Base-by-base conservation (phyloP, 1,140 invertebrate genomes). In the Steinernema feltiae region DNA sequence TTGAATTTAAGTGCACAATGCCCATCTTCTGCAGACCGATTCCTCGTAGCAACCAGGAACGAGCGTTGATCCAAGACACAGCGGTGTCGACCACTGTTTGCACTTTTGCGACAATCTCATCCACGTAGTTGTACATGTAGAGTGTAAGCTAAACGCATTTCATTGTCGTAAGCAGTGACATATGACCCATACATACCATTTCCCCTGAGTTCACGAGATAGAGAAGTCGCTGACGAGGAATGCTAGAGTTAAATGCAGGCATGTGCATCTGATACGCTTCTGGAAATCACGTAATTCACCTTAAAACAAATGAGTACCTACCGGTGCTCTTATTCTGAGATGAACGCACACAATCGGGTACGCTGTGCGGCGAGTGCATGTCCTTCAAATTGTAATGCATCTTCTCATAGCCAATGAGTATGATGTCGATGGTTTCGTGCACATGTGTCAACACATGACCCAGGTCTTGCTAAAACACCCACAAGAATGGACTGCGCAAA, bases 121-220 rank as follows among this genome's bases (percentile, higher is more conserved):
- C 91, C 0, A 91, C 89, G 91, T 91, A 92, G 83, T 93, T 93
- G 81, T 93, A 93, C 41, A 90, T 89, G 78, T 90, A 91, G 18
- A 92, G 80, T 1, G 88, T 87, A 71, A 92, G 88, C 91, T 92
- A 80, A 74, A 87, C 87, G 85, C 86, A 92, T 46, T n/a, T n/a
- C n/a, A n/a, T n/a, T n/a, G n/a, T n/a, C n/a, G n/a, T n/a, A n/a
- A n/a, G n/a, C n/a, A n/a, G n/a, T n/a, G n/a, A n/a, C n/a, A n/a
- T n/a, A n/a, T n/a, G n/a, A n/a, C n/a, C n/a, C n/a, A n/a, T n/a
- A n/a, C 41, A 12, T 46, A 46, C 41, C 41, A 21, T 63, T 27
- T 63, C 53, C 24, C 53, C 53, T 7, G 53, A 63, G 24, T 15
- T 27, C 3, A 63, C 24, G 15, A 63, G 24, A 27, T 63, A 63